Conservation (phyloP, 1,140 invertebrate species). For the Sinonovacula constricta region DNA sequence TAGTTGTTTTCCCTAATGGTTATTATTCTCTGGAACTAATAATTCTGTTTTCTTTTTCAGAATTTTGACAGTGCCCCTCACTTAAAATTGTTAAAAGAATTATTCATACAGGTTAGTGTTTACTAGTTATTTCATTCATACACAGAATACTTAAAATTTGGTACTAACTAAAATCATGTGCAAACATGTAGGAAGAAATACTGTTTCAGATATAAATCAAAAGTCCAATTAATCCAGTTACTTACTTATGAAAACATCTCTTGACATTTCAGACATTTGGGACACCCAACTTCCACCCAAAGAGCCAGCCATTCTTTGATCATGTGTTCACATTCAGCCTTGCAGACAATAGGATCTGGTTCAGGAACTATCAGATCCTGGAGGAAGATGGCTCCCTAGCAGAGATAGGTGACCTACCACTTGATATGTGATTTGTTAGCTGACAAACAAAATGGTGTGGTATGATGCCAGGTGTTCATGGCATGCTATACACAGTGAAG, state of each 20-base stretch:
- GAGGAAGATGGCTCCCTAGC: slow-evolving; percentile 96
- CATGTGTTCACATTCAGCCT: slow-evolving; percentile 97
- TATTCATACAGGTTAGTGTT: slow-evolving; percentile 85
- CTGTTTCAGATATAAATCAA: no score
- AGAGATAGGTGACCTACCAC: slow-evolving; percentile 88
- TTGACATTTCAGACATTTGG: slow-evolving; percentile 89
- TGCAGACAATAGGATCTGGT: slow-evolving; percentile 97
- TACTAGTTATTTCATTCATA: no score
- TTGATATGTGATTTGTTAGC: no score
- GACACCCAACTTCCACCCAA: slow-evolving; percentile 97
- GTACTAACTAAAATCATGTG: no score
- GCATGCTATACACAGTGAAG: no score
- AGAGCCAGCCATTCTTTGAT: slow-evolving; percentile 99
- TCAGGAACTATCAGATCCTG: slow-evolving; percentile 98
- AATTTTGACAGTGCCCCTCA: slow-evolving; percentile 91
- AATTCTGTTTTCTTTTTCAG: slow-evolving; percentile 74
- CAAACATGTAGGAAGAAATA: no score
- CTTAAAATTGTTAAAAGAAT: slow-evolving; percentile 91
- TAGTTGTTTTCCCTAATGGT: no score
- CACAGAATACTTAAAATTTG: not conserved
- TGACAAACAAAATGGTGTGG: no score
- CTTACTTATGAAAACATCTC: no score
- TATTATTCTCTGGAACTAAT: no score
- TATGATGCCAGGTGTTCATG: no score
- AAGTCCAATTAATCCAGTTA: no score